Conservation (phyloP, 1,140 invertebrate species). For the Stegodyphus dumicola region DNA sequence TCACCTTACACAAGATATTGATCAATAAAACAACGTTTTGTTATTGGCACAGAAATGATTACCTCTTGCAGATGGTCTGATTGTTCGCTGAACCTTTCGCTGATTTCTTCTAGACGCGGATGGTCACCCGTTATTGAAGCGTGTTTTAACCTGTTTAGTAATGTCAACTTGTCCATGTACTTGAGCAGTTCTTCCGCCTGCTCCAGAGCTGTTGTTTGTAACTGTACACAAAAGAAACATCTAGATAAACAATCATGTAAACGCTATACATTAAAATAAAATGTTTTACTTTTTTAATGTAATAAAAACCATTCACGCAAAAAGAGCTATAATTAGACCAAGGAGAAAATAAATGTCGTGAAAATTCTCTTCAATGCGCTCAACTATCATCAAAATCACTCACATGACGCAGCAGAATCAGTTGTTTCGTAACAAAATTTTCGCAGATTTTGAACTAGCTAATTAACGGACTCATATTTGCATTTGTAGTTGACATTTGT, state of each 20-base stretch:
- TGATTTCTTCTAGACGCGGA: constrained; percentile 82
- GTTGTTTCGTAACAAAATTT: too few relatives aligned
- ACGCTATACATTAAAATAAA: constrained; percentile 5
- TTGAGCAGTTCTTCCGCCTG: constrained; percentile 79
- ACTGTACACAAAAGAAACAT: constrained; percentile 64
- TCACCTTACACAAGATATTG: too few relatives aligned
- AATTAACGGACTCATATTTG: too few relatives aligned
- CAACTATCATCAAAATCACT: too few relatives aligned
- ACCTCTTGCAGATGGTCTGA: constrained; percentile 93
- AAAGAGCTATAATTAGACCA: too few relatives aligned
- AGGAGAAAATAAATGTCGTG: too few relatives aligned
- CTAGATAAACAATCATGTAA: constrained; percentile 17
- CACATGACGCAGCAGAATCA: too few relatives aligned
- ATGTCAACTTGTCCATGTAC: constrained; percentile 76
- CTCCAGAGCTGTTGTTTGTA: constrained; percentile 79
- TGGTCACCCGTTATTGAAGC: constrained; percentile 83
- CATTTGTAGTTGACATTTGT: too few relatives aligned
- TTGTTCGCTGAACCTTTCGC: constrained; percentile 88
- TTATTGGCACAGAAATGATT: constrained; percentile 20
- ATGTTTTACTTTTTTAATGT: constrained; percentile 4
- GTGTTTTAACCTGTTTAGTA: constrained; percentile 81
- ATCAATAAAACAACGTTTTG: too few relatives aligned
- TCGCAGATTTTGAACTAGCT: too few relatives aligned
- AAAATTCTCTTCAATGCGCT: too few relatives aligned
- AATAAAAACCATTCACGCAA: too few relatives aligned